These are phyloP conservation scores for Chiloscyllium plagiosum DNA, from an alignment of 2,113 vertebrate genomes.

Conservation along the genomic window DNA sequence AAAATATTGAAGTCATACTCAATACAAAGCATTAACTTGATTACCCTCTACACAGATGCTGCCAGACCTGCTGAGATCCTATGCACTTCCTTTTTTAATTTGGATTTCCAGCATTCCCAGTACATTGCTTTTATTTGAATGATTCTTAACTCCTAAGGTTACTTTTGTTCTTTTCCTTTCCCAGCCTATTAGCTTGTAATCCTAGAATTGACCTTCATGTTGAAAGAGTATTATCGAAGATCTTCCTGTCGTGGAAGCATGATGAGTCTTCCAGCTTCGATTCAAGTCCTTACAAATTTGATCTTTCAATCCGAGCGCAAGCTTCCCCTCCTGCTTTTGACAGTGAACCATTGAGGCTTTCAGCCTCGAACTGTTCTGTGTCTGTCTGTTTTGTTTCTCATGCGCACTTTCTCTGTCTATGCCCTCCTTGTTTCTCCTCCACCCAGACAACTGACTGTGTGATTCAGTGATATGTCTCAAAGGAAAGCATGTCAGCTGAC, in stretches of 20 bases:
- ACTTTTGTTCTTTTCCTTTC: background rate
- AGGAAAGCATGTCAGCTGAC: background rate
- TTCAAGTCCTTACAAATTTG: background rate
- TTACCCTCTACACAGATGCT: no score
- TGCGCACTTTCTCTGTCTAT: no score
- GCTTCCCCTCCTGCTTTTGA: background rate
- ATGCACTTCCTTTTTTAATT: no score
- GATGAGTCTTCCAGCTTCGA: background rate
- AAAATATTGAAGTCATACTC: no score
- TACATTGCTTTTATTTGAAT: background rate
- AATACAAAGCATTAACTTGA: no score
- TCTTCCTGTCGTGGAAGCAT: background rate
- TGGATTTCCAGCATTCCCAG: no score
- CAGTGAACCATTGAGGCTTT: background rate
- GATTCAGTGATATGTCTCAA: background rate
- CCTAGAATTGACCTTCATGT: background rate
- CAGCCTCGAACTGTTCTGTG: background rate
- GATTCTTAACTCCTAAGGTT: background rate
- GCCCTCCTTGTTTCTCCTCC: no score
- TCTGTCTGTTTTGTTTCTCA: no score
- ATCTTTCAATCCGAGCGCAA: background rate
- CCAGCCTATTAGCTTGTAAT: background rate
- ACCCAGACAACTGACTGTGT: background rate
- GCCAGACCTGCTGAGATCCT: no score
- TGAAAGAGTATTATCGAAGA: background rate